Evolutionary conservation across 2,113 vertebrate species (phyloP).

Genomic region (Brachyistius frenatus): DNA sequence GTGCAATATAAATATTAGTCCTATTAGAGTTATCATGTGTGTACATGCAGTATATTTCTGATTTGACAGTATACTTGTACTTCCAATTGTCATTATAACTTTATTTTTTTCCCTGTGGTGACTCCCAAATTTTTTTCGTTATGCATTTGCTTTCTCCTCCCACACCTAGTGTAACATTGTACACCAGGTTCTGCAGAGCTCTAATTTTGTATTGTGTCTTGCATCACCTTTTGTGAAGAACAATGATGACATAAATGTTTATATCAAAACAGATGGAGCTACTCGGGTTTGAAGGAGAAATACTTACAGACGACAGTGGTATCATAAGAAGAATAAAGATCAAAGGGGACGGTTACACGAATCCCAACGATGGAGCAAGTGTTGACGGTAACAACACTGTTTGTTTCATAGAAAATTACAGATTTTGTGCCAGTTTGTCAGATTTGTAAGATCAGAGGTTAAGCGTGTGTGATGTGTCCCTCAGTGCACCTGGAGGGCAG

Average conservation of each 20-base stretch:
- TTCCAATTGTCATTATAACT: slow-evolving; percentile 5
- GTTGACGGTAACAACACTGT: slow-evolving; percentile 87
- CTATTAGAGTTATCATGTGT: too few relatives aligned
- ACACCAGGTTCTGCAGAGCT: slow-evolving; percentile 12
- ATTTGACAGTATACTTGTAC: not conserved
- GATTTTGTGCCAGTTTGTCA: not conserved
- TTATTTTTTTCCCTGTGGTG: slow-evolving; percentile 2
- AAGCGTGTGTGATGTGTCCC: not conserved
- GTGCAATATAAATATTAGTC: too few relatives aligned
- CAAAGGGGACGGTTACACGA: slow-evolving; percentile 93
- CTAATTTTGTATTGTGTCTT: slow-evolving; percentile 24
- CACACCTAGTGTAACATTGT: slow-evolving; percentile 21
- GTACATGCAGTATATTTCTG: too few relatives aligned
- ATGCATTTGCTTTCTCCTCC: slow-evolving; percentile 31
- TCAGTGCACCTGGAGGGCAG: slow-evolving; percentile 93
- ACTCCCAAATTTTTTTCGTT: slow-evolving; percentile 46
- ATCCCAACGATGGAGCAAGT: slow-evolving; percentile 92
- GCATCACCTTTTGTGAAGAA: not conserved
- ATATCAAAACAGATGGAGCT: slow-evolving; percentile 89
- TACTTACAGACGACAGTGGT: slow-evolving; percentile 92
- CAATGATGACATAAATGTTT: slow-evolving; percentile 18
- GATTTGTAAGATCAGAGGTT: not conserved
- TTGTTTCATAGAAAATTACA: not conserved
- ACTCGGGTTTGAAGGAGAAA: slow-evolving; percentile 93
- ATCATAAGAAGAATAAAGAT: slow-evolving; percentile 93